Evolutionary conservation across 2,797 vertebrate genomes (phyloP), one percentile per base, ranked within the genome.

Genomic region (Amazona ochrocephala): DNA sequence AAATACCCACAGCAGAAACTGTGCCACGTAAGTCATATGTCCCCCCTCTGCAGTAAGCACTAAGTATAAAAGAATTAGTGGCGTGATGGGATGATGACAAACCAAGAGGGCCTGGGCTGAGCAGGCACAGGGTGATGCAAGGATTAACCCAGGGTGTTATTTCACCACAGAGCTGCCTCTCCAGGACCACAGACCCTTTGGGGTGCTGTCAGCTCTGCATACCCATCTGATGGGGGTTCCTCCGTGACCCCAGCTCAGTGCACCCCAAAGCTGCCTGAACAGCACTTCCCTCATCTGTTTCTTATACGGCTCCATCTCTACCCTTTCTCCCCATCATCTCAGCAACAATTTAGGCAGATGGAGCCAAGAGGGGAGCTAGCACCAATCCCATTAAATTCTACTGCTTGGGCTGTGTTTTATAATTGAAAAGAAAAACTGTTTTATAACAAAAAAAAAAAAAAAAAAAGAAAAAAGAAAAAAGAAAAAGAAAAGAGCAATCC

Each of bases 161-260:
- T 58, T 86, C 32, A 24, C 16, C 4, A 4, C 39, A 54, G 26
- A 84, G n/a, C 27, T 45, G 45, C 47, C 54, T 80, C 56, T 90
- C 27, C n/a, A 23, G 54, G 34, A 20, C 22, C 2, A 1, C 58
- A 72, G 58, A 24, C 15, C 17, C 50, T n/a, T 6, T 29, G 37
- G 18, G 8, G 13, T 53, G 29, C 78, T 41, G 23, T 13, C 51
- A 71, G 24, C 51, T 87, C 51, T 29, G 29, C 15, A 7, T 3
- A 0, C 8, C 18, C 10, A 2, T 53, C n/a, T 7, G 1, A 8
- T 3, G 5, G 3, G 4, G 9, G 30, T 5, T 56, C 54, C 9
- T n/a, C 21, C 9, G 7, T 56, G 54, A 21, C 27, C 44, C 39
- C 58, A 48, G 19, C 24, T 67, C 8, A 16, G 32, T 24, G 39